phyloP scores from a whole-genome alignment of 2,113 vertebrate genomes.

The Chloropsis cyanopogon region DNA sequence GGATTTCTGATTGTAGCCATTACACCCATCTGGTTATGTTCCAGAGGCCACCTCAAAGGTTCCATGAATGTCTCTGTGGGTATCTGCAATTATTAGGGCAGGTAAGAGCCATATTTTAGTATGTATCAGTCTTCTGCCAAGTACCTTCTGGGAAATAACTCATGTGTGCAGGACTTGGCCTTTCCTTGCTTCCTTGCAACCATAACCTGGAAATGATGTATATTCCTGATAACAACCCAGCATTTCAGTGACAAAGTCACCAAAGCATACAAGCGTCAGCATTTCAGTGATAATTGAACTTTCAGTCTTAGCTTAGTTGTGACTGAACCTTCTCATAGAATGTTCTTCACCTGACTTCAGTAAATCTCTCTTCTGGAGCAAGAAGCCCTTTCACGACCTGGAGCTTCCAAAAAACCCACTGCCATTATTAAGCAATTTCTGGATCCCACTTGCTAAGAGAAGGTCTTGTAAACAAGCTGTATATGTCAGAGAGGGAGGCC shows the following conservation, averaged over 20 bases:
- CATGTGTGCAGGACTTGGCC: neutral
- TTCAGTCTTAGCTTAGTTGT: neutral
- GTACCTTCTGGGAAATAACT: neutral
- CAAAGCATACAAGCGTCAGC: neutral
- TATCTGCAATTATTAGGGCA: neutral
- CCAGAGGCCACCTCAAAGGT: neutral
- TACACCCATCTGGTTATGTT: neutral
- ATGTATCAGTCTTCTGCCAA: neutral
- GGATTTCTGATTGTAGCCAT: neutral
- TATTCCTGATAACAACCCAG: neutral
- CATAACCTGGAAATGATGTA: neutral
- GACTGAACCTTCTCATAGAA: neutral
- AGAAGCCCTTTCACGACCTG: neutral
- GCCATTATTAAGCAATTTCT: neutral
- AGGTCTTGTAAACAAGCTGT: neutral
- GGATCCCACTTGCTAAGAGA: neutral
- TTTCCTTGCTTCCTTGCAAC: neutral
- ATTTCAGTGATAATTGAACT: neutral
- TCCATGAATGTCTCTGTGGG: neutral
- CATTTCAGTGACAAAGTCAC: neutral
- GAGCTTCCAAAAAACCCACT: neutral
- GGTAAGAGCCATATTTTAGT: neutral
- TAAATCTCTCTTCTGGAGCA: neutral
- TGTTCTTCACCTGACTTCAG: neutral
- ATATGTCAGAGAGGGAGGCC: neutral